Evolutionary conservation across 2,113 vertebrate species (phyloP).

Genomic region (Zapus hudsonius): DNA sequence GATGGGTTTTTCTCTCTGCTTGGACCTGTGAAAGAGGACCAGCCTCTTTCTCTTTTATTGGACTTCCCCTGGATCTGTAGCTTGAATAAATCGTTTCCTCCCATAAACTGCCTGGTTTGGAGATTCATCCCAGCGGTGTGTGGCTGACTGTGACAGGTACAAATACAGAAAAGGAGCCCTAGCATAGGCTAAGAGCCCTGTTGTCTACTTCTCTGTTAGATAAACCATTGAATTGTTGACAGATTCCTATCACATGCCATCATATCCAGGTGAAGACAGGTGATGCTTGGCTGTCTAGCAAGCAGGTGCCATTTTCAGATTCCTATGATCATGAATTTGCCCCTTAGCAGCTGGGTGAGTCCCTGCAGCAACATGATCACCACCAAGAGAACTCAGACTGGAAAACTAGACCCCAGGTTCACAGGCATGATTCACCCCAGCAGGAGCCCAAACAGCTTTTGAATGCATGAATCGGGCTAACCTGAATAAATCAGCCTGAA

Average conservation of each 20-base stretch:
- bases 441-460: not conserved
- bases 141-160: too few relatives aligned
- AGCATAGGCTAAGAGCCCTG: not conserved
- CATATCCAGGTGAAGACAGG: not conserved
- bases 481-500: slow-evolving; percentile 38
- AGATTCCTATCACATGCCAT: not conserved
- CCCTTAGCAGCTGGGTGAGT: not conserved
- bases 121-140: too few relatives aligned
- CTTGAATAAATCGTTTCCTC: too few relatives aligned
- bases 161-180: too few relatives aligned
- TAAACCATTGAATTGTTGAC: not conserved
- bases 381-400: not conserved
- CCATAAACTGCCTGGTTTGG: too few relatives aligned
- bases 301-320: not conserved
- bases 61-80: too few relatives aligned
- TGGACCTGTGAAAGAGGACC: too few relatives aligned
- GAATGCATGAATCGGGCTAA: not conserved
- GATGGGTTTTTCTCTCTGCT: too few relatives aligned
- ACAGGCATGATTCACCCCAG: not conserved
- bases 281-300: not conserved
- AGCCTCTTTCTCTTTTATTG: too few relatives aligned
- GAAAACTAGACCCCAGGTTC: not conserved
- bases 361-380: not conserved
- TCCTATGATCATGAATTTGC: not conserved
- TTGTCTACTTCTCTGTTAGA: not conserved